Evolutionary conservation across 1,140 invertebrate species (phyloP), one percentile per base, ranked within the genome.

Genomic region (Solen grandis): DNA sequence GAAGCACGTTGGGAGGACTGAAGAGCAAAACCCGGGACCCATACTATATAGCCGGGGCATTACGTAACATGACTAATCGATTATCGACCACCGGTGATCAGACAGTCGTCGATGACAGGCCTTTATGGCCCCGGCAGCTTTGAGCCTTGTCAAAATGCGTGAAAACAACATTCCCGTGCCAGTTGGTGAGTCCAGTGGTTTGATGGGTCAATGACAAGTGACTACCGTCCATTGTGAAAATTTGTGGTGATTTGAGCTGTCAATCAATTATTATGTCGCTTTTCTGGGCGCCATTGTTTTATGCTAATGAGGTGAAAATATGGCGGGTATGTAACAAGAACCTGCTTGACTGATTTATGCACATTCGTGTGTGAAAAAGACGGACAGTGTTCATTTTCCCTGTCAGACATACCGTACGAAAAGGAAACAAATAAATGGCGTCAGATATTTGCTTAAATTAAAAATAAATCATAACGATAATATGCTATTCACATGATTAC

Each of bases 1-100:
- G 16, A 62, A 16, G 22, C 25, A 14, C 8, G 1, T 14, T 33
- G 1, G 5, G 22, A 13, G 59, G 16, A 33, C 2, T 35, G 1
- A 35, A 62, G 33, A 35, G 38, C 59, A 35, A 35, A 33, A 62
- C 8, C 35, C 29, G 57, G 55, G 46, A 52, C 46, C 36, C 22
- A 50, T 55, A 19, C 35, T 76, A 54, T 76, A 76, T 76, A 66
- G 62, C 5, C 29, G 59, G 38, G 52, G 5, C 2, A 35, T 76
- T 76, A 76, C 41, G 41, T 76, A 76, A 76, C 29, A 57, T 35
- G 74, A 76, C 38, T 76, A 63, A 76, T 76, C 16, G 60, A 38
- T 29, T 1, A 27, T 1, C n/a, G 38, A 16, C 65, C 66, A 65
- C 36, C 65, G 16, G 16, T 55, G 57, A 55, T 52, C 62, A 63